A percentile compares a stretch with the other conserved stretches of the same genome.
Evolutionary conservation across 2,113 vertebrate species (phyloP).

Genomic region (Hippocampus mohnikei): DNA sequence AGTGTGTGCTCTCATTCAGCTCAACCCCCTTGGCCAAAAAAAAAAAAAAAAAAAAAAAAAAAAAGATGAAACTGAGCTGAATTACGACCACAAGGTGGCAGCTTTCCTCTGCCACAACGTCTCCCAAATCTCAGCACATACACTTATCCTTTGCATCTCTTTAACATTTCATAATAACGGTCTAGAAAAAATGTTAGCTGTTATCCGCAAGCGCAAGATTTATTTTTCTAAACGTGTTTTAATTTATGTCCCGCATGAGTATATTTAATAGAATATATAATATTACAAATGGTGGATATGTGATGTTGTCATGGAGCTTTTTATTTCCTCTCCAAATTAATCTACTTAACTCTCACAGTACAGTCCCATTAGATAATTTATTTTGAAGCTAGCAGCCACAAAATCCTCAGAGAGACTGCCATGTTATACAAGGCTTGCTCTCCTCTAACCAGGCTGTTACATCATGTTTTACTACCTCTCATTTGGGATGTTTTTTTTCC

Average conservation of each 20-base stretch:
- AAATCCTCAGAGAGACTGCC: conserved; percentile 45
- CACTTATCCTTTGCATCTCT: not conserved
- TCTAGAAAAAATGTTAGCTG: not conserved
- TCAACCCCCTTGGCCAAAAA: conserved; percentile 40
- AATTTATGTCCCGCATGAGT: conserved; percentile 7
- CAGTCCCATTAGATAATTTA: conserved; percentile 50
- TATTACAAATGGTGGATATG: not conserved
- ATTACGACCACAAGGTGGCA: conserved; percentile 59
- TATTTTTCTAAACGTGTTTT: conserved; percentile 10
- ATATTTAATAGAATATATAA: not conserved
- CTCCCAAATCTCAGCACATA: not conserved
- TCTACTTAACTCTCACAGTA: conserved; percentile 23
- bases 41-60: conserved; percentile 11
- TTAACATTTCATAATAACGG: not conserved
- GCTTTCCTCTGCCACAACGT: conserved; percentile 40
- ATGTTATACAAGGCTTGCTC: conserved; percentile 55
- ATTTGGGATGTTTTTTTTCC: conserved; percentile 10
- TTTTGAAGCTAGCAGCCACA: conserved; percentile 39
- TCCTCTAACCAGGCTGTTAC: conserved; percentile 47
- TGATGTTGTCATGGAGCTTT: conserved; percentile 19
- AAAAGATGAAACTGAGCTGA: not conserved
- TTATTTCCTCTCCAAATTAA: conserved; percentile 31
- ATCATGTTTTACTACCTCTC: conserved; percentile 36
- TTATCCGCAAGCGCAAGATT: not conserved
- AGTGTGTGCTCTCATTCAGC: conserved; percentile 47